These are phyloP conservation scores for Hippolais icterina DNA, from an alignment of 2,113 vertebrate genomes.

Conservation along the genomic window DNA sequence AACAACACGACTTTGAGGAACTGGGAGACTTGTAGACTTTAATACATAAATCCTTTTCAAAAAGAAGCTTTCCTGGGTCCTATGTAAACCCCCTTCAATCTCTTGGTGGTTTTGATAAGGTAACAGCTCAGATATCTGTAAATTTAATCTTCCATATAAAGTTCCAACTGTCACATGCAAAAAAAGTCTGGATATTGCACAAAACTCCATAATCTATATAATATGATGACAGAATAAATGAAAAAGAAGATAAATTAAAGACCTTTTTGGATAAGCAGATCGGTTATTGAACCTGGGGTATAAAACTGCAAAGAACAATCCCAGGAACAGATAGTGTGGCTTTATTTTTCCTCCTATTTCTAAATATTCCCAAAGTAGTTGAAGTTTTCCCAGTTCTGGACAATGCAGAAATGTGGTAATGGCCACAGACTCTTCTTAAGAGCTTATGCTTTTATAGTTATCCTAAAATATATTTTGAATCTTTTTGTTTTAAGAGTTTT, in stretches of 20 bases:
- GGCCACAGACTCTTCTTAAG: background rate
- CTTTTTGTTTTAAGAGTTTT: background rate
- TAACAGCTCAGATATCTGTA: background rate
- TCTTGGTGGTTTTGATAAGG: background rate
- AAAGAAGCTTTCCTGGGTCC: background rate
- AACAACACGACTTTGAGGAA: background rate
- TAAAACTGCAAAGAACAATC: background rate
- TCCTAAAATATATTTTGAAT: background rate
- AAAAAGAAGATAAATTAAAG: background rate
- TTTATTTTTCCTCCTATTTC: background rate
- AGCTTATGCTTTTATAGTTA: background rate
- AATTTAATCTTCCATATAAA: background rate
- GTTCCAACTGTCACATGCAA: background rate
- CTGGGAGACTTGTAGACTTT: background rate
- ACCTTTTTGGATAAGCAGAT: background rate
- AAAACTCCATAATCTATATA: background rate
- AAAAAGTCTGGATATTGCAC: background rate
- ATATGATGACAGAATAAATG: background rate
- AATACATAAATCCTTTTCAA: background rate
- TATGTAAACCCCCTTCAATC: rapidly evolving
- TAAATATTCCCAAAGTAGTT: background rate
- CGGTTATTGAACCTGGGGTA: background rate
- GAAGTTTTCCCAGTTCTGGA: background rate
- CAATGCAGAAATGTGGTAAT: background rate
- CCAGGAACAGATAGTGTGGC: background rate